phyloP scores from a whole-genome alignment of 2,797 vertebrate species.

The Mareca strepera region DNA sequence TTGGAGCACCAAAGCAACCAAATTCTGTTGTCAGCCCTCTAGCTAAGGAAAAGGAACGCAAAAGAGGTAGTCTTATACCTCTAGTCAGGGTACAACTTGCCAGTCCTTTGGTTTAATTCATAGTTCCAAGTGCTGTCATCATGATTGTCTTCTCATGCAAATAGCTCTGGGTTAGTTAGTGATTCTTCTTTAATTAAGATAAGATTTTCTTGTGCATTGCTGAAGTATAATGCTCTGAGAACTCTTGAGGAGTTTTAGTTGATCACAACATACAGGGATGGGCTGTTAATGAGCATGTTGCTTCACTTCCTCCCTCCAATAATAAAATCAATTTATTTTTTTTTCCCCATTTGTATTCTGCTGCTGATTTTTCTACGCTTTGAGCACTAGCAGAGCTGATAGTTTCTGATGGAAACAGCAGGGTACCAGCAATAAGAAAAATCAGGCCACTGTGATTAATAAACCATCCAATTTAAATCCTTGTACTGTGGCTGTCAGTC shows the following conservation, averaged over 20 bases:
- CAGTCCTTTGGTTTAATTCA: not conserved
- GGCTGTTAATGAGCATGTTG: not conserved
- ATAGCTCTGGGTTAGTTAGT: not conserved
- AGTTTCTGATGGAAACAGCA: not conserved
- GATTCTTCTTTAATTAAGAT: not conserved
- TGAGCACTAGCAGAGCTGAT: not conserved
- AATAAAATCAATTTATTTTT: not conserved
- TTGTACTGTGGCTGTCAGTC: accelerated
- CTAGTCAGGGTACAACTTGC: not conserved
- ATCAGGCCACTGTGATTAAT: slow-evolving; percentile 25
- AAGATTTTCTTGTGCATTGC: not conserved
- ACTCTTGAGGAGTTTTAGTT: not conserved
- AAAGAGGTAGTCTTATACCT: not conserved
- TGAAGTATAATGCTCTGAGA: not conserved
- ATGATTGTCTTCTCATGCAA: not conserved
- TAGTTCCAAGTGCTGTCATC: not conserved
- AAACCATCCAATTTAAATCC: not conserved
- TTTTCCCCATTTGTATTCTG: not conserved
- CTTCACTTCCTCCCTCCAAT: not conserved
- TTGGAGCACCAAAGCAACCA: not conserved
- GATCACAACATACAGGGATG: accelerated
- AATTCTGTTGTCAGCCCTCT: not conserved
- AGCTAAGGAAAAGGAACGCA: not conserved
- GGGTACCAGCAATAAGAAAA: not conserved
- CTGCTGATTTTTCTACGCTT: not conserved